Conservation (phyloP, 1,140 invertebrate genomes). For the Littorina saxatilis region DNA sequence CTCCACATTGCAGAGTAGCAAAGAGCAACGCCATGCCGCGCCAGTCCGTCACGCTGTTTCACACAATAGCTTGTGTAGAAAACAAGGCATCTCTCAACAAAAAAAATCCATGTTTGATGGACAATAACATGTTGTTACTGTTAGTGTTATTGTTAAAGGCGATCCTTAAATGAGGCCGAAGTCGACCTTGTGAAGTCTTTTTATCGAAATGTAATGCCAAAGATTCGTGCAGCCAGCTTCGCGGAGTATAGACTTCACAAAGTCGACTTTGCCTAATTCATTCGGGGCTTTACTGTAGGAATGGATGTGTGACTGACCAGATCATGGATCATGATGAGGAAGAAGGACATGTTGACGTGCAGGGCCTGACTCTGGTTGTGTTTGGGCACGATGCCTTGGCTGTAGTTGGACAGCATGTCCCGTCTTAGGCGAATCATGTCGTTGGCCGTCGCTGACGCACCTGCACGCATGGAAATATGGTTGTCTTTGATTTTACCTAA, state of each 20-base stretch:
- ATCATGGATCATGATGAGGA: slow-evolving; percentile 66
- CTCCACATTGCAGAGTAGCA: no score
- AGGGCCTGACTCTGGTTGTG: slow-evolving; percentile 55
- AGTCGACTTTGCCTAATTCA: no score
- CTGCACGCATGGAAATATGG: slow-evolving; percentile 26
- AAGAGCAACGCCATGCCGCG: no score
- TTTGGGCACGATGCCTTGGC: slow-evolving; percentile 56
- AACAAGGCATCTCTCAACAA: no score
- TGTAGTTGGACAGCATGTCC: slow-evolving; percentile 57
- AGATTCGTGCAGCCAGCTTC: no score
- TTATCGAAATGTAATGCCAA: no score
- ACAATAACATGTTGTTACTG: not conserved
- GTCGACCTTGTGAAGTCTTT: no score
- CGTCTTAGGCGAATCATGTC: slow-evolving; percentile 55
- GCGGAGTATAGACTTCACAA: no score
- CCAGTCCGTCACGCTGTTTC: no score
- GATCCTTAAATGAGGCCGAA: not conserved
- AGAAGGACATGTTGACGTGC: slow-evolving; percentile 60
- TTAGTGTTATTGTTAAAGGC: not conserved
- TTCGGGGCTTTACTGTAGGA: no score
- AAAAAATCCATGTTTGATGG: no score
- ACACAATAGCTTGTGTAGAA: no score
- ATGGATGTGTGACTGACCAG: slow-evolving; percentile 60
- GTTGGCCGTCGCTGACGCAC: slow-evolving; percentile 38
- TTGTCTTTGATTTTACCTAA: not conserved